phyloP scores from a whole-genome alignment of 2,797 vertebrate genomes.

The Eurystomus glaucurus region DNA sequence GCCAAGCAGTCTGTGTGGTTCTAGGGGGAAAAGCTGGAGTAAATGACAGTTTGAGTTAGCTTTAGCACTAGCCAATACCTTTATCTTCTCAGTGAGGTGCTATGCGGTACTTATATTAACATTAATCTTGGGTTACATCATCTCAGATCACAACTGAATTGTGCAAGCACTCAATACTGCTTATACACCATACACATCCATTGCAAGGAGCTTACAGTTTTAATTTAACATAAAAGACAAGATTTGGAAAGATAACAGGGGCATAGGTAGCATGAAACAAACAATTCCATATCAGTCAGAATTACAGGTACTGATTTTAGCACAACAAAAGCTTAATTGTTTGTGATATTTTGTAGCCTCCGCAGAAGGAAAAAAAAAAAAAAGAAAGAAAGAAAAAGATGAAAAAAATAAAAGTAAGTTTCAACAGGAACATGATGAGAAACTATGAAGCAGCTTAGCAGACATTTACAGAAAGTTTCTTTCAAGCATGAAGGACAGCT shows the following conservation, averaged over 20 bases:
- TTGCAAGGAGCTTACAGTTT: background rate
- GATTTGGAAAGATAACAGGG: background rate
- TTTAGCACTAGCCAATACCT: background rate
- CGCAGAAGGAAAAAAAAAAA: background rate
- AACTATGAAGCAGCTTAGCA: background rate
- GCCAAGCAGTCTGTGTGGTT: background rate
- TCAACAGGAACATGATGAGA: background rate
- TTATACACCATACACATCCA: background rate
- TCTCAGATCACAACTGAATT: background rate
- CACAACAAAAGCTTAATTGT: background rate
- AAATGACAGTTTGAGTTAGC: background rate
- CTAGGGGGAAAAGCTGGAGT: background rate
- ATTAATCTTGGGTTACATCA: background rate
- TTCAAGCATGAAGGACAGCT: background rate
- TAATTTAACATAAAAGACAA: background rate
- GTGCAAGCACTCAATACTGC: background rate
- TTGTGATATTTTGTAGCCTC: background rate
- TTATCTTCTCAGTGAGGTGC: background rate
- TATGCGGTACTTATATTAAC: background rate
- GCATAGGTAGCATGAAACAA: background rate
- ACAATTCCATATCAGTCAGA: background rate
- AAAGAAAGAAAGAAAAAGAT: accelerated
- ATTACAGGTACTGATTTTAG: background rate
- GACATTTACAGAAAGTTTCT: background rate
- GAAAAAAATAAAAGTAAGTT: background rate